Percentiles rank a stretch among this genome's conserved stretches.
These are phyloP conservation scores for Dryobota labecula DNA, from an alignment of 2,888 invertebrate genomes.

Conservation along the genomic window DNA sequence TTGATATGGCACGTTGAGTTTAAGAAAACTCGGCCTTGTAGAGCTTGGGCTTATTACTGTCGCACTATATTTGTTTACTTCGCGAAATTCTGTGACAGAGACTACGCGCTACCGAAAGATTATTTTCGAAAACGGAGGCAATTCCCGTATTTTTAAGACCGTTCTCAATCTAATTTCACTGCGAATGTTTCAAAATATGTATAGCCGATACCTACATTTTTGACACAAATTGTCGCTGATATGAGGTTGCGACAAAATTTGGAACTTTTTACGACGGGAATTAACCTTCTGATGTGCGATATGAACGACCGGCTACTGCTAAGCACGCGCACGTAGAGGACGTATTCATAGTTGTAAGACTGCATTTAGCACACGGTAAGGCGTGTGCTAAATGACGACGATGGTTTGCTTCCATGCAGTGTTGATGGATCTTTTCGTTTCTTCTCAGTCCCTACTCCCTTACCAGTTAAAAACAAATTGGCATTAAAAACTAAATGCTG, in stretches of 20 bases:
- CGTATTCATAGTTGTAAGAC: constrained; percentile 4
- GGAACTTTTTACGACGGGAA: constrained; percentile 5
- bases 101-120: constrained; percentile 14
- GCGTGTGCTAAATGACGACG: not conserved
- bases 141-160: not conserved
- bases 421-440: not conserved
- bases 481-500: not conserved
- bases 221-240: not conserved
- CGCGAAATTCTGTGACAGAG: not conserved
- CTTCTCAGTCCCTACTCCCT: not conserved
- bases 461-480: constrained; percentile 1
- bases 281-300: constrained; percentile 5
- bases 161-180: not conserved
- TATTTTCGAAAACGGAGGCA: not conserved
- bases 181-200: not conserved
- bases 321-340: not conserved
- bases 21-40: constrained; percentile 6
- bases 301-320: constrained; percentile 17
- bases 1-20: constrained; percentile 17
- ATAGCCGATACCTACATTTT: not conserved
- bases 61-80: not conserved
- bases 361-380: constrained; percentile 1
- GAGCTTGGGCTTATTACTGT: constrained; percentile 6
- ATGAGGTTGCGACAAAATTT: constrained; percentile 6
- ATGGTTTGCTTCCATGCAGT: constrained; percentile 14